Base-by-base conservation (phyloP, 2,888 invertebrate species). In the Plebejus melissa region DNA sequence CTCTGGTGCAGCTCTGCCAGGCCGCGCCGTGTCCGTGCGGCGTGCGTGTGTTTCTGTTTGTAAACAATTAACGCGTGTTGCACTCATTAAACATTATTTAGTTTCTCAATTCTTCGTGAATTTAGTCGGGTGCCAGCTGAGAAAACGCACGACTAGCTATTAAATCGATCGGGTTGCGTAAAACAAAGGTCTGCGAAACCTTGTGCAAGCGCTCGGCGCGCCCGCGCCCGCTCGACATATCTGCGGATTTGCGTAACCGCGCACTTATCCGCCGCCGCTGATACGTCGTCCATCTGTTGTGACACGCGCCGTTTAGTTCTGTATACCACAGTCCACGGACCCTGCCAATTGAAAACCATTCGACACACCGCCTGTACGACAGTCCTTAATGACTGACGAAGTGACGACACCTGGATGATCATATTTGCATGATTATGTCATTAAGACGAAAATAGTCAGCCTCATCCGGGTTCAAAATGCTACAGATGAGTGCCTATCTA, bases 181-280 rank as follows among this genome's bases (percentile, higher is more conserved):
- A 93, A 93, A 93, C 93, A 93, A 93, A 93, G 93, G 93, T 93
- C 93, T 93, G 91, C 88, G 87, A 90, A 92, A 88, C 91, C 93
- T 93, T 93, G 93, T 93, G 93, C 90, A 93, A 93, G 91, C 91
- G 90, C 79, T 88, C 87, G 81, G 90, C 90, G 90, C 91, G 91
- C 89, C 88, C 87, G 89, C 89, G 86, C 82, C 76, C 80, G 78
- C 87, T 90, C 90, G 89, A 93, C 92, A 93, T 93, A 93, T 93
- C 93, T 93, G 90, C 90, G 85, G 90, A 91, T 93, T 93, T 93
- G 92, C 93, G 93, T 93, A 93, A 93, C 90, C 85, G 87, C 90
- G 90, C 88, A 91, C 91, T 92, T 93, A 93, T 92, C 92, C 93
- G 88, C 87, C 87, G 89, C 93, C 93, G 88, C 87, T 87, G 89